Evolutionary conservation across 2,113 vertebrate species (phyloP), one percentile per base, ranked within the genome.

Genomic region (Menidia beryllina): DNA sequence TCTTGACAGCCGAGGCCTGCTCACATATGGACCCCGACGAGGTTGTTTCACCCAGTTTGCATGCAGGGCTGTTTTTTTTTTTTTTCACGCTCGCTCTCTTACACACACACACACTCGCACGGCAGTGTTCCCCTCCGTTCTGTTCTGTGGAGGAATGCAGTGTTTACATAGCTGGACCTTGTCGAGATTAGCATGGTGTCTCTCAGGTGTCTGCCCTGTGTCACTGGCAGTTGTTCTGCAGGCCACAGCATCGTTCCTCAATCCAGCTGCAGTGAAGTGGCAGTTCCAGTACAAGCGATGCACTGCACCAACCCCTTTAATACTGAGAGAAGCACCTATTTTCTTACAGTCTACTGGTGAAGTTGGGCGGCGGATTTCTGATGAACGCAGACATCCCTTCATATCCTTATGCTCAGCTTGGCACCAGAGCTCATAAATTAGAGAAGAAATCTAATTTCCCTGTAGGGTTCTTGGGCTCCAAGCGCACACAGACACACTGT

Each of bases 381-480:
- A 49, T 49, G 25, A 73, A 54, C 58, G 53, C 79, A 64, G 49
- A 81, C 38, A 36, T 72, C 73, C 82, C 75, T 72, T 64, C 38
- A 57, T 79, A 77, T 90, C 89, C 75, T 81, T 60, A 19, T 65
- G 85, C 87, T 79, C 61, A 47, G 39, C 70, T 49, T 51, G 75
- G 82, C 78, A 82, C 51, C 81, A 69, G 55, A 79, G 86, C 90
- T 88, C 81, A 84, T 88, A 80, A 88, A 91, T 89, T 86, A 89
- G 85, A 87, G 76, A 78, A 79, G 87, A 78, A 90, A 90, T 89
- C 79, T 84, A 85, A 90, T 91, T 88, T 89, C 85, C 88, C 85
- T 82, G 75, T 75, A 79, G 88, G 89, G 72, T 73, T 90, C 77
- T 82, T 69, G 61, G 79, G 81, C 84, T 83, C 57, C 1, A 50